Percentiles rank a stretch among this genome's conserved stretches.
Evolutionary conservation across 2,888 invertebrate species (phyloP).

Genomic region (Meiosimyza platycephala): DNA sequence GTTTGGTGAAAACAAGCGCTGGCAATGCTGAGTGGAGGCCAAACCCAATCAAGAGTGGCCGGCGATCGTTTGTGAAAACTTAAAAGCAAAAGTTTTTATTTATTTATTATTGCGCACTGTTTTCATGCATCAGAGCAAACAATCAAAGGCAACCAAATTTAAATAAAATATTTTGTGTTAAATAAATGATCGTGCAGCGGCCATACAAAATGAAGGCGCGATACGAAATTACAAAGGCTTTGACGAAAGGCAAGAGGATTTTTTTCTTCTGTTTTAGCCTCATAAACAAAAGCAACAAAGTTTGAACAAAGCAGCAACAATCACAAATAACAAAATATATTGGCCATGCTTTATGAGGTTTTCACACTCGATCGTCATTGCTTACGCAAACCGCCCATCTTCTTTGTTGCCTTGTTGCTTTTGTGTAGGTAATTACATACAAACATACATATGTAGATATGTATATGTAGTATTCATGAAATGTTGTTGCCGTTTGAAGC

Average conservation of each 20-base stretch:
- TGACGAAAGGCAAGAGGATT: too few relatives aligned
- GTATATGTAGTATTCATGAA: too few relatives aligned
- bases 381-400: too few relatives aligned
- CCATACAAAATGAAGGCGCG: background rate
- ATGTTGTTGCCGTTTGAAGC: background rate
- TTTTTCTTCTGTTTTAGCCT: too few relatives aligned
- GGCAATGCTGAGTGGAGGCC: background rate
- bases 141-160: conserved; percentile 21
- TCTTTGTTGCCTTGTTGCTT: too few relatives aligned
- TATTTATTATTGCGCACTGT: conserved; percentile 8
- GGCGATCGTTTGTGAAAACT: background rate
- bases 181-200: conserved; percentile 17
- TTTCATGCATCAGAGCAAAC: background rate
- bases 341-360: conserved; percentile 7
- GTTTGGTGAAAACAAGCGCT: too few relatives aligned
- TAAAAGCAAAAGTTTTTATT: background rate
- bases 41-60: conserved; percentile 1
- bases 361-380: conserved; percentile 3
- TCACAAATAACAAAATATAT: background rate
- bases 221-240: background rate
- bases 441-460: too few relatives aligned
- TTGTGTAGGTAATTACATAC: too few relatives aligned
- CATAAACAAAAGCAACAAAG: too few relatives aligned
- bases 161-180: conserved; percentile 29
- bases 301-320: background rate